phyloP scores from a whole-genome alignment of 2,797 vertebrate species.

The Urocyon cinereoargenteus region DNA sequence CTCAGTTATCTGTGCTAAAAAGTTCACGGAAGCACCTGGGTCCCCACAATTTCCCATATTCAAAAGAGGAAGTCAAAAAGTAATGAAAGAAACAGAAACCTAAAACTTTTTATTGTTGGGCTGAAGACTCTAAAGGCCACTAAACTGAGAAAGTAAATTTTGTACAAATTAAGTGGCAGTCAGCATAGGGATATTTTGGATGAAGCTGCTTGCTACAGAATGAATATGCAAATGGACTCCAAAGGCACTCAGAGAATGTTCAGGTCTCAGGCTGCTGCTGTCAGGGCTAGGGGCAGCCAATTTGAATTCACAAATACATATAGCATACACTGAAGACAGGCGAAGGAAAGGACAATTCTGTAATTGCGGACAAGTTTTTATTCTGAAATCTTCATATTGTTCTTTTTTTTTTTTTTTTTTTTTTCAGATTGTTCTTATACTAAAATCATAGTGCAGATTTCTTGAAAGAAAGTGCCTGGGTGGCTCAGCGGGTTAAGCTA shows the following conservation, averaged over 20 bases:
- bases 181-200: neutral
- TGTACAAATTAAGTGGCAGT: neutral
- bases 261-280: neutral
- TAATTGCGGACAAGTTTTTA: neutral
- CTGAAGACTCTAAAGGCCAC: neutral
- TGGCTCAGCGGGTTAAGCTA: no score
- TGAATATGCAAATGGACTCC: neutral
- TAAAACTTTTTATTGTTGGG: neutral
- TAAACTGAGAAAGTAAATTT: neutral
- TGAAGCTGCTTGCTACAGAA: neutral
- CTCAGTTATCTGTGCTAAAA: neutral
- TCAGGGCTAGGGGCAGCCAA: neutral
- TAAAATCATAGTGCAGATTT: neutral
- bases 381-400: neutral
- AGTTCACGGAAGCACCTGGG: neutral
- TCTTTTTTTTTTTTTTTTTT: no score
- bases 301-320: neutral
- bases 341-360: neutral
- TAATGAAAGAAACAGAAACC: neutral
- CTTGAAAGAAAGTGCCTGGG: neutral
- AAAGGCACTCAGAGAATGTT: neutral
- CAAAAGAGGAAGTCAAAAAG: constrained; percentile 2
- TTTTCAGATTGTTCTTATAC: neutral
- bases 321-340: neutral
- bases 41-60: neutral